Conservation (phyloP, 1,140 invertebrate species). For the Drosophila azteca region DNA sequence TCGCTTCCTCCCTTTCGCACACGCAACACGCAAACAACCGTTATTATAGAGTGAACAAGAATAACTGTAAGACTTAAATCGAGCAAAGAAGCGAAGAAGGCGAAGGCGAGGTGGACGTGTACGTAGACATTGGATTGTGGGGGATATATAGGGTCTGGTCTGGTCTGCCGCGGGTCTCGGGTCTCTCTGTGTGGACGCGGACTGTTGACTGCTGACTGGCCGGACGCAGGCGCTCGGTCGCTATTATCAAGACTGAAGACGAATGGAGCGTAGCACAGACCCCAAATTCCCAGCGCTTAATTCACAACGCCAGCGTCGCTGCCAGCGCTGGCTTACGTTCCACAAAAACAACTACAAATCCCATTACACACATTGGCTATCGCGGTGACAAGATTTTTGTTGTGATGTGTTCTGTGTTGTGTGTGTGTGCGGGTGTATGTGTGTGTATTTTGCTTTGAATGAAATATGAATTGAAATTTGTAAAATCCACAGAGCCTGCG, state of each 20-base stretch:
- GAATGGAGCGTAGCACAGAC: slow-evolving; percentile 22
- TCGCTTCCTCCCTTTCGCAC: slow-evolving; percentile 36
- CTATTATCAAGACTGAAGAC: slow-evolving; percentile 74
- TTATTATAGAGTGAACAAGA: slow-evolving; percentile 49
- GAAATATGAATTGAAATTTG: slow-evolving; percentile 69
- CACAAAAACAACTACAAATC: slow-evolving; percentile 55
- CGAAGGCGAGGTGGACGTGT: slow-evolving; percentile 2
- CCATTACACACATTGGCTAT: slow-evolving; percentile 58
- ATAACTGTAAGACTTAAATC: slow-evolving; percentile 42
- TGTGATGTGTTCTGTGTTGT: slow-evolving; percentile 6
- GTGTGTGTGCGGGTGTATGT: slow-evolving; percentile 19
- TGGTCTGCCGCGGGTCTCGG: too few species aligned
- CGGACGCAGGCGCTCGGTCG: neutral
- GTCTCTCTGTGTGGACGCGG: slow-evolving; percentile 8
- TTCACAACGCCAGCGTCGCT: slow-evolving; percentile 40
- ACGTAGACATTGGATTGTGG: slow-evolving; percentile 2
- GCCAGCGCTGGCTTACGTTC: slow-evolving; percentile 45
- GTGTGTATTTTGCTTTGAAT: slow-evolving; percentile 68
- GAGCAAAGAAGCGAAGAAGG: slow-evolving; percentile 28
- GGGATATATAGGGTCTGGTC: slow-evolving; percentile 1
- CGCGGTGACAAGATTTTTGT: neutral
- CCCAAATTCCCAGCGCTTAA: slow-evolving; percentile 54
- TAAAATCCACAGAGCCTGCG: slow-evolving; percentile 50
- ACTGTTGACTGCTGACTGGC: slow-evolving; percentile 23
- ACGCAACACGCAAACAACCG: slow-evolving; percentile 70